Conservation (phyloP, 2,888 invertebrate genomes). For the Xylocampa areola region DNA sequence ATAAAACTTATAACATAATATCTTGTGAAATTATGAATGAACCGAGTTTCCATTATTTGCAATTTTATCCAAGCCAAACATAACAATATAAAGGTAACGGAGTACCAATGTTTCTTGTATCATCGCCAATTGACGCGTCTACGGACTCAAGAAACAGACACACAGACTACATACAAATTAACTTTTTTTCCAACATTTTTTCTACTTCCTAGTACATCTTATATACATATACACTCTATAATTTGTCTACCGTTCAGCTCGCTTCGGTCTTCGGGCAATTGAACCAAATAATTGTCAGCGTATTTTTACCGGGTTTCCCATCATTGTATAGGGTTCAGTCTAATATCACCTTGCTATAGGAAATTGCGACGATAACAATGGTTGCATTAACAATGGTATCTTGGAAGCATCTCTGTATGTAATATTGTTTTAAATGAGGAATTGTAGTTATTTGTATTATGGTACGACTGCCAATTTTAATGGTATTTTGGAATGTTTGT, state of each 20-base stretch:
- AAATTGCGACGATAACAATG: slow-evolving; percentile 61
- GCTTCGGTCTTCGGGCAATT: slow-evolving; percentile 66
- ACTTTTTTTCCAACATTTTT: slow-evolving; percentile 44
- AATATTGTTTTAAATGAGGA: slow-evolving; percentile 61
- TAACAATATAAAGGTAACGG: slow-evolving; percentile 4
- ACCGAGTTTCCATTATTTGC: too few species aligned
- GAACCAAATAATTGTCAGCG: slow-evolving; percentile 72
- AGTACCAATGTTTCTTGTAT: slow-evolving; percentile 11
- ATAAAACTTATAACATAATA: too few species aligned
- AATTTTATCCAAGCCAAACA: not conserved
- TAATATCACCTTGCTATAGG: slow-evolving; percentile 63
- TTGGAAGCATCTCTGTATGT: slow-evolving; percentile 52
- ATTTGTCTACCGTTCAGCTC: slow-evolving; percentile 59
- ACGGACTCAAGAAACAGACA: slow-evolving; percentile 37
- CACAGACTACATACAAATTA: slow-evolving; percentile 39
- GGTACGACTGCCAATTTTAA: slow-evolving; percentile 50
- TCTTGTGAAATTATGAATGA: too few species aligned
- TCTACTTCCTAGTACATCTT: slow-evolving; percentile 42
- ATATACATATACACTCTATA: slow-evolving; percentile 55
- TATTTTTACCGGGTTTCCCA: slow-evolving; percentile 62
- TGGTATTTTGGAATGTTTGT: slow-evolving; percentile 11
- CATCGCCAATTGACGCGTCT: slow-evolving; percentile 29
- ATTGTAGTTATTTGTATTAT: slow-evolving; percentile 36
- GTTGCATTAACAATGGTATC: slow-evolving; percentile 55
- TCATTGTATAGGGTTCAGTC: slow-evolving; percentile 63